Base-by-base conservation (phyloP, 2,888 invertebrate species). In the Amphimallon solstitiale region DNA sequence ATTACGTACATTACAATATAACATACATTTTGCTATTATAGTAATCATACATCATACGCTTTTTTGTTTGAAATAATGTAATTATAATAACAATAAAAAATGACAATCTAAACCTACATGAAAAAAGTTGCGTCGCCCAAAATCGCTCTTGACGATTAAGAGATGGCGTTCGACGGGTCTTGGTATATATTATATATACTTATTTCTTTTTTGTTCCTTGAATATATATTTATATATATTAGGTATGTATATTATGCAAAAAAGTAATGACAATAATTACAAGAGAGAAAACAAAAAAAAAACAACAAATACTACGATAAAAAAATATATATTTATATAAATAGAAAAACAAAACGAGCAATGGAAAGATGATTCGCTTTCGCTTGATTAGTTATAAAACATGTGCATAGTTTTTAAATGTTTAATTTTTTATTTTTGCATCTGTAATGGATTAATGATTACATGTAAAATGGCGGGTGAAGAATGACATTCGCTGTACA, bases 1-100 rank as follows among this genome's bases (percentile, higher is more conserved):
- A 76, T 76, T 81, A 79, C 78, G 77, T 81, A 81, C 81, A 77
- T 80, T 81, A 81, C 80, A 80, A 78, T 80, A 80, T 81, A 80
- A 81, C 81, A 81, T 81, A 81, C 79, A 81, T 74, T 78, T 71
- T 65, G 65, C 67, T 67, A 67, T 64, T 66, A 77, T 79, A 78
- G 79, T 81, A 81, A 72, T 78, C 78, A 79, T 80, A 81, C 80
- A 79, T 71, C 77, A 79, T 79, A 80, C 69, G 69, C 64, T 62
- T 67, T 56, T 48, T 54, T 63, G 23, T 63, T 63, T 56, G 66
- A 67, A 63, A 70, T 68, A 72, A 68, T 70, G 29, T 59, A 37
- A 54, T 38, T 12, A 38, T 21, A 40, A 54, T 71, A 72, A 72
- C 70, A 66, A 68, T 71, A 72, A 70, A 71, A 72, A 71, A 51